Conservation (phyloP, 2,888 invertebrate species). For the Andrena bicolor region DNA sequence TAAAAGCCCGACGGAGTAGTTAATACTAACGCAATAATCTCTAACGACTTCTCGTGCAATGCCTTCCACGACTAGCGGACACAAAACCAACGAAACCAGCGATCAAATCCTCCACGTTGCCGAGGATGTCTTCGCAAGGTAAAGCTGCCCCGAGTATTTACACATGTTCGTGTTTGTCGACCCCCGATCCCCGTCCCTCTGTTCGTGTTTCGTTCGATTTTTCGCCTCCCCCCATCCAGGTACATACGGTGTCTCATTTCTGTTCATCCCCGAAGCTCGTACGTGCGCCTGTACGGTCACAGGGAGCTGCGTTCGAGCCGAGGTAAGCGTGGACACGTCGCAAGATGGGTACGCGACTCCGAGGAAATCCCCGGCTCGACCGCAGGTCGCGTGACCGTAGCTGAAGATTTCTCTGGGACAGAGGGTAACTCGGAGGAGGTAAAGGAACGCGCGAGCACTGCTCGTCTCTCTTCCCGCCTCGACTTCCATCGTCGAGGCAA, state of each 20-base stretch:
- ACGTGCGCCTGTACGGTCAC: background rate
- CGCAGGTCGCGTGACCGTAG: background rate
- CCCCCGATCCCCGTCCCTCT: background rate
- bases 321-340: background rate
- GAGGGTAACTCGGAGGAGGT: constrained; percentile 37
- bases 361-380: constrained; percentile 6
- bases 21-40: constrained; percentile 71
- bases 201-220: constrained; percentile 42
- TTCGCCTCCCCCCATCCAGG: constrained; percentile 23
- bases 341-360: background rate
- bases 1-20: constrained; percentile 27
- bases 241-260: background rate
- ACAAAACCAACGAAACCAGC: constrained; percentile 98
- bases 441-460: constrained; percentile 22
- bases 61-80: constrained; percentile 89
- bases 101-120: constrained; percentile 97
- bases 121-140: constrained; percentile 98
- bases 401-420: constrained; percentile 1
- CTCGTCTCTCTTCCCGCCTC: constrained; percentile 26
- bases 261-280: constrained; percentile 5
- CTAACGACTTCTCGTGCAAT: constrained; percentile 80
- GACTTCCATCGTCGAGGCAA: constrained; percentile 45
- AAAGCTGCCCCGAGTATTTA: constrained; percentile 83
- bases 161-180: constrained; percentile 7
- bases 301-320: background rate